These are phyloP conservation scores for Euplagia quadripunctaria DNA, from an alignment of 2,888 invertebrate species.

Conservation along the genomic window DNA sequence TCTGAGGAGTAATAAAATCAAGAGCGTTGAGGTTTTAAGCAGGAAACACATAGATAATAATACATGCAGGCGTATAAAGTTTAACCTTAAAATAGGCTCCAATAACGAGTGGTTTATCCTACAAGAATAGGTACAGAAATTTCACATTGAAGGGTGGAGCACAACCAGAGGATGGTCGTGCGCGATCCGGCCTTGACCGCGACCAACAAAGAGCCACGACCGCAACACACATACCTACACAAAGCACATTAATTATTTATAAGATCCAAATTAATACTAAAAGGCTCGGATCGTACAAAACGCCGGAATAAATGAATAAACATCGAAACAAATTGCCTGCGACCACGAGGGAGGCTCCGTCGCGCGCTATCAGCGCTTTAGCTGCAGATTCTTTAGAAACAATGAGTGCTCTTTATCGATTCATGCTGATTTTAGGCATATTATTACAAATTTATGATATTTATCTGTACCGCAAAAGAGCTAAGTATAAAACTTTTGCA, in stretches of 20 bases:
- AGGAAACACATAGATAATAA: slow-evolving; percentile 9
- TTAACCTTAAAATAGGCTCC: not conserved
- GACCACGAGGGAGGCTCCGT: slow-evolving; percentile 50
- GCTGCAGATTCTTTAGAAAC: slow-evolving; percentile 61
- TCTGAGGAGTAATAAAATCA: slow-evolving; percentile 6
- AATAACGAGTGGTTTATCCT: not conserved
- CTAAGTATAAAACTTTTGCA: not conserved
- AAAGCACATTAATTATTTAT: slow-evolving; percentile 80
- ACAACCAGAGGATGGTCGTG: slow-evolving; percentile 60
- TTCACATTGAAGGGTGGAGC: slow-evolving; percentile 39
- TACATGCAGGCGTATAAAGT: slow-evolving; percentile 1
- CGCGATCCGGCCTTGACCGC: slow-evolving; percentile 74
- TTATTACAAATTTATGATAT: slow-evolving; percentile 51
- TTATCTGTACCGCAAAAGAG: slow-evolving; percentile 24
- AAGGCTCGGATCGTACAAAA: slow-evolving; percentile 73
- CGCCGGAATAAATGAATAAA: slow-evolving; percentile 81
- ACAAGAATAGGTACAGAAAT: not conserved
- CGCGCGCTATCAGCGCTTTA: slow-evolving; percentile 52
- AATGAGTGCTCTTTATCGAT: slow-evolving; percentile 61
- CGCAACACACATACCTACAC: slow-evolving; percentile 64
- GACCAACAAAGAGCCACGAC: slow-evolving; percentile 61
- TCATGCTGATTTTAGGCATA: slow-evolving; percentile 52
- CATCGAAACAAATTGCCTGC: slow-evolving; percentile 76
- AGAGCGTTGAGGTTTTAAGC: slow-evolving; percentile 4
- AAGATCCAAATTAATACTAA: slow-evolving; percentile 82